Conservation (phyloP, 2,888 invertebrate genomes). For the Lepas anatifera region DNA sequence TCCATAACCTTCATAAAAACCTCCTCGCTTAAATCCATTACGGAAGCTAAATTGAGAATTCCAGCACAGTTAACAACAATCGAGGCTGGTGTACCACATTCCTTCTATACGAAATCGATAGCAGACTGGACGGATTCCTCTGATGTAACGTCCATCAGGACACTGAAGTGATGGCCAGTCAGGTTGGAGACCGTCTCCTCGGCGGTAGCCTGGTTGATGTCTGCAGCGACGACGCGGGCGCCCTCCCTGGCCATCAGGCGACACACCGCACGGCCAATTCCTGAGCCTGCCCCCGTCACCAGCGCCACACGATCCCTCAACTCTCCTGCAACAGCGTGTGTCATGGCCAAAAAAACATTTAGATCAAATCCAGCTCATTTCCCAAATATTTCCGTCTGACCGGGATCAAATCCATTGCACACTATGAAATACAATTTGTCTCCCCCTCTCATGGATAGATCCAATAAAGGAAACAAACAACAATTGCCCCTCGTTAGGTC, state of each 20-base stretch:
- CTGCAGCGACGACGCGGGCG: neutral
- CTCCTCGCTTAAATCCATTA: neutral
- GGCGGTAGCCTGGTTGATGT: conserved; percentile 1
- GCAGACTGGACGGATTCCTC: conserved; percentile 36
- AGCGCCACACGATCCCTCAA: conserved; percentile 39
- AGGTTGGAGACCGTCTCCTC: neutral
- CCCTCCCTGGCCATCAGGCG: conserved; percentile 22
- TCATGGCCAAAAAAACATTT: too few relatives aligned
- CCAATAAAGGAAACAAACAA: too few relatives aligned
- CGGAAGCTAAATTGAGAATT: conserved; percentile 23
- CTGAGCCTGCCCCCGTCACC: conserved; percentile 41
- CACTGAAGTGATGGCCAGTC: neutral
- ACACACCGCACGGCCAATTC: conserved; percentile 38
- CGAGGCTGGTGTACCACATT: conserved; percentile 35
- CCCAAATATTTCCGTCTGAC: too few relatives aligned
- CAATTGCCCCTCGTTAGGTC: too few relatives aligned
- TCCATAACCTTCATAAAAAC: conserved; percentile 31
- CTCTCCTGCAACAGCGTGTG: too few relatives aligned
- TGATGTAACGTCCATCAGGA: conserved; percentile 37
- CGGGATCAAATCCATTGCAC: too few relatives aligned
- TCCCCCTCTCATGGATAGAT: too few relatives aligned
- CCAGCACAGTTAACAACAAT: conserved; percentile 42
- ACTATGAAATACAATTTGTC: too few relatives aligned
- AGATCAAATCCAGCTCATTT: too few relatives aligned
- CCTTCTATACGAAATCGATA: neutral